phyloP scores from a whole-genome alignment of 1,140 invertebrate species.

The Eciton burchellii region DNA sequence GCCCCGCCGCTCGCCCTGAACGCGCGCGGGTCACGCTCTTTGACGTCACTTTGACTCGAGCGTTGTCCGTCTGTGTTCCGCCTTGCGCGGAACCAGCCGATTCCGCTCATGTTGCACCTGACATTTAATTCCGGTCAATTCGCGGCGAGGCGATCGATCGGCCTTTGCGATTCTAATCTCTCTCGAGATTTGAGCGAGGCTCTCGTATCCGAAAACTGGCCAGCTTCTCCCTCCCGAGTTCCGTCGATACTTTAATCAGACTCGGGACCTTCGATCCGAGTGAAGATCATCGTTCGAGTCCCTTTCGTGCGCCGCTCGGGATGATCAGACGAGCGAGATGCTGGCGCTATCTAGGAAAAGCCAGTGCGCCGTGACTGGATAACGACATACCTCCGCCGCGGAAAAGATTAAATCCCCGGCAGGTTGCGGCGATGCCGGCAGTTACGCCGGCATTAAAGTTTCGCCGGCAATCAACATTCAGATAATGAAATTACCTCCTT shows the following conservation, averaged over 20 bases:
- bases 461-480: conserved; percentile 50
- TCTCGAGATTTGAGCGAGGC: no score
- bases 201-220: no score
- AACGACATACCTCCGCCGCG: conserved; percentile 30
- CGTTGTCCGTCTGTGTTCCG: conserved; percentile 60
- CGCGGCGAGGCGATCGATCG: not conserved
- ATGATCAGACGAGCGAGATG: conserved; percentile 47
- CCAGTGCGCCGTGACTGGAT: conserved; percentile 40
- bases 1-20: no score
- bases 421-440: conserved; percentile 47
- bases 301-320: conserved; percentile 15
- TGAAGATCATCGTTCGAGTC: conserved; percentile 41
- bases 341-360: conserved; percentile 37
- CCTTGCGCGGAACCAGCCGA: conserved; percentile 39
- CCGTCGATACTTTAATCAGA: not conserved
- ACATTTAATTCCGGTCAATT: conserved; percentile 42
- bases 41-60: conserved; percentile 52
- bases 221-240: no score
- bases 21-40: conserved; percentile 62
- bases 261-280: not conserved
- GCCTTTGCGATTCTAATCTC: no score
- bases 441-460: conserved; percentile 60
- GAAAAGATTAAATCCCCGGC: conserved; percentile 60
- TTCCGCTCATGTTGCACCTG: conserved; percentile 52
- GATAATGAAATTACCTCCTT: conserved; percentile 71